phyloP scores from a whole-genome alignment of 2,797 vertebrate species.

The Betta splendens region DNA sequence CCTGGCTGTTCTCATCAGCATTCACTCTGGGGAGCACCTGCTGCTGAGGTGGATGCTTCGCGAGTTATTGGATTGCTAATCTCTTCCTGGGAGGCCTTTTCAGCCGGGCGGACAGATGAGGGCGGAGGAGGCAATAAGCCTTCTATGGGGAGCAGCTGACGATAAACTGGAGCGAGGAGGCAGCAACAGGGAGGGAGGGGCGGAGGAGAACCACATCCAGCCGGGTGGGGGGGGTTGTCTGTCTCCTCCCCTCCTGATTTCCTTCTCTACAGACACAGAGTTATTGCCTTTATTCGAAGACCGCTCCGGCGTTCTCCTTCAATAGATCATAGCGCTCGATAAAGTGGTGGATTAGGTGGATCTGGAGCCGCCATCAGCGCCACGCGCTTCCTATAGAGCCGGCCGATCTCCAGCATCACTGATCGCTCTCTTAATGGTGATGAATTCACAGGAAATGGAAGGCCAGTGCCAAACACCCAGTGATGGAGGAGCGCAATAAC shows the following conservation, averaged over 20 bases:
- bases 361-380: constrained; percentile 38
- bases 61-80: constrained; percentile 79
- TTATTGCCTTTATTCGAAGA: constrained; percentile 80
- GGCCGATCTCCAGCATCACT: constrained; percentile 28
- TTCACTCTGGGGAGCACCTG: constrained; percentile 70
- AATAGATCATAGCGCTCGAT: constrained; percentile 79
- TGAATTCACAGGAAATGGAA: constrained; percentile 47
- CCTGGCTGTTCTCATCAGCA: constrained; percentile 70
- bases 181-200: constrained; percentile 14
- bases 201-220: no score
- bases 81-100: constrained; percentile 78
- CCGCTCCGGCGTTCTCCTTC: constrained; percentile 59
- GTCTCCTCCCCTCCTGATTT: constrained; percentile 48
- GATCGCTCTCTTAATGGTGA: constrained; percentile 65
- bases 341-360: constrained; percentile 63
- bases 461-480: constrained; percentile 28
- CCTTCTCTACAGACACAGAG: constrained; percentile 46
- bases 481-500: constrained; percentile 58
- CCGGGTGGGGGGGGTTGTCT: constrained; percentile 15
- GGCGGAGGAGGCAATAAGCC: constrained; percentile 75
- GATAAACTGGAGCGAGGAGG: constrained; percentile 65
- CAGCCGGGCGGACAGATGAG: constrained; percentile 65
- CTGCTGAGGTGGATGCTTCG: constrained; percentile 69
- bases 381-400: constrained; percentile 11
- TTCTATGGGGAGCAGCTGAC: constrained; percentile 63